Base-by-base conservation (phyloP, 2,113 vertebrate species). In the Oplegnathus fasciatus region DNA sequence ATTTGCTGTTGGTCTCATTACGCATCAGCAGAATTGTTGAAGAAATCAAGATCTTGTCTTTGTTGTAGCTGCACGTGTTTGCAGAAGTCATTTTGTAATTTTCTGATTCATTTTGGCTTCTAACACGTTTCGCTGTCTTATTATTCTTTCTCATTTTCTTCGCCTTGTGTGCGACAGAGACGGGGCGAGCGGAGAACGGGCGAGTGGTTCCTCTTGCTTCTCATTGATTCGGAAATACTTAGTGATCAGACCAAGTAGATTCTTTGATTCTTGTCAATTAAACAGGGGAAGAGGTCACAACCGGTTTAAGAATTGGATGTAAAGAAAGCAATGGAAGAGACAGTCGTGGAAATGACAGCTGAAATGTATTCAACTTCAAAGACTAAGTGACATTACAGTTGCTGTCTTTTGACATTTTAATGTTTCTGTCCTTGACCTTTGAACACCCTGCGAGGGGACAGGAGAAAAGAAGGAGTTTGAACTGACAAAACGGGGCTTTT, bases 51-150 rank as follows among this genome's bases (percentile, higher is more conserved):
- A 28, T 61, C 42, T 5, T 42, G 11, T 6, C 6, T 50, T n/a
- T 7, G 15, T 48, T 26, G 61, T 32, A 42, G 62, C 17, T 52
- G 37, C 32, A 28, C 30, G 24, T 28, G 26, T 58, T 28, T 52
- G 28, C 11, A 13, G 32, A 52, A 32, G 6, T 10, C 0, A 5
- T 5, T 24, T 1, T 1, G 1, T 22, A 1, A 44, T 5, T 24
- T 18, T 17, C 40, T 1, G 2, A 24, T 48, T 4, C 1, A 10
- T 58, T 14, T 69, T 13, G 30, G 40, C 18, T 5, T 44, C 14
- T 34, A 18, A 24, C 34, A 1, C 7, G 3, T 55, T 62, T 40
- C 30, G n/a, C 8, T 57, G 52, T 75, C 40, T 9, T 7, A 20
- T 37, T 17, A 10, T 26, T n/a, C 64, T 64, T 46, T 48, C 18